These are phyloP conservation scores for Thymallus thymallus DNA, from an alignment of 2,113 vertebrate genomes.

Conservation along the genomic window DNA sequence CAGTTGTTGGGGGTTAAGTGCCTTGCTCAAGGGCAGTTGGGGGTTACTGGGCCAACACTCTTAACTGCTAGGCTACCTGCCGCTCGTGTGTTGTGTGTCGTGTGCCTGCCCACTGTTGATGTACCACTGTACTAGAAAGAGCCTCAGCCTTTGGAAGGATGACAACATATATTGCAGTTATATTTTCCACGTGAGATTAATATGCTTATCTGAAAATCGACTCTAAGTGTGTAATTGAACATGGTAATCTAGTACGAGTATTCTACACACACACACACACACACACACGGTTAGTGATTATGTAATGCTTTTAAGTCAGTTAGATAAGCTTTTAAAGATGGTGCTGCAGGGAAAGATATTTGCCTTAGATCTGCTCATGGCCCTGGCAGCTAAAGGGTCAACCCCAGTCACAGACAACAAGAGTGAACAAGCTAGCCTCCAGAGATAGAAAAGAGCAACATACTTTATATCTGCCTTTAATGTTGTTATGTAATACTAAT, in stretches of 20 bases:
- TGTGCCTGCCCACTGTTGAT: no score
- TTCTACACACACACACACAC: no score
- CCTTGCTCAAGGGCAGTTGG: no score
- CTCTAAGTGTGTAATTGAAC: neutral
- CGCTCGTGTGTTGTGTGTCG: no score
- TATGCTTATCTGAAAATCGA: neutral
- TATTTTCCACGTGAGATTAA: neutral
- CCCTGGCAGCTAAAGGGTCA: neutral
- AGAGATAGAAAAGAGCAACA: no score
- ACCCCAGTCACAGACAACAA: no score
- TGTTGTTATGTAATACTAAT: neutral
- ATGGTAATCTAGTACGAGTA: neutral
- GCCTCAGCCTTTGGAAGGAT: neutral
- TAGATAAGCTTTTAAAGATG: slow-evolving; percentile 69
- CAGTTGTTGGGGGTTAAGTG: no score
- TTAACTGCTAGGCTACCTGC: no score
- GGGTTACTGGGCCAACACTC: no score
- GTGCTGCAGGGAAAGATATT: slow-evolving; percentile 51
- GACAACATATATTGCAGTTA: neutral
- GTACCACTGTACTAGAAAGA: neutral
- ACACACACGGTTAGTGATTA: slow-evolving; percentile 51
- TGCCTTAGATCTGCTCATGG: slow-evolving; percentile 12
- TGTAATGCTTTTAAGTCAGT: slow-evolving; percentile 69
- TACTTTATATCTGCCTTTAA: no score
- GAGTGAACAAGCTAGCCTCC: no score